phyloP scores from a whole-genome alignment of 2,888 invertebrate genomes.

The Parnassius orleans region DNA sequence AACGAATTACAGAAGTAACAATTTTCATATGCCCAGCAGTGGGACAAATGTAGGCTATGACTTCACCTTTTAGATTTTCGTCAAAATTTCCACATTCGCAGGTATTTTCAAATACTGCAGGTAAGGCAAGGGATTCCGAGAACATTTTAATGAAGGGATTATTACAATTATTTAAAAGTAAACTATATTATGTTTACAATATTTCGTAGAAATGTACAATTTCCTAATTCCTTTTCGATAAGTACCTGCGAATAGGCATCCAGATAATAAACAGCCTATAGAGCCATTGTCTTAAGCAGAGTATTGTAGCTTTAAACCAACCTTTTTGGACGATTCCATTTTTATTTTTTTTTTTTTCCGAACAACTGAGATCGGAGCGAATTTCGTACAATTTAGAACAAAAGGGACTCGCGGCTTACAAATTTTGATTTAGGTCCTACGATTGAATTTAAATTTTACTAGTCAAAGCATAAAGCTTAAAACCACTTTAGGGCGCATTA shows the following conservation, averaged over 20 bases:
- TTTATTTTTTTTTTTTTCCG: conserved; percentile 26
- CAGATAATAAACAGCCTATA: conserved; percentile 12
- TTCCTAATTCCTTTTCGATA: background rate
- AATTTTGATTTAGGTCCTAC: conserved; percentile 30
- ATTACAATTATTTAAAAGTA: too few relatives aligned
- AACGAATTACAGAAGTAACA: too few relatives aligned
- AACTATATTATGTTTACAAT: too few relatives aligned
- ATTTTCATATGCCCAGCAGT: too few relatives aligned
- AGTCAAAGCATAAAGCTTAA: conserved; percentile 11
- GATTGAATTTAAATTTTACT: conserved; percentile 24
- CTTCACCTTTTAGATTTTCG: too few relatives aligned
- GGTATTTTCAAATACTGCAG: too few relatives aligned
- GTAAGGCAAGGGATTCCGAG: too few relatives aligned
- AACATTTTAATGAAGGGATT: too few relatives aligned
- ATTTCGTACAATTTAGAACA: conserved; percentile 62
- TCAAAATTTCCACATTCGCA: too few relatives aligned
- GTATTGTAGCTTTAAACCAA: conserved; percentile 24
- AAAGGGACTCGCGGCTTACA: conserved; percentile 47
- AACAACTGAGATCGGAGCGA: conserved; percentile 41
- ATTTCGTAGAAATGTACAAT: background rate
- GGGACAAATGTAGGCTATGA: too few relatives aligned
- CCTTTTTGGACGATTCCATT: conserved; percentile 24
- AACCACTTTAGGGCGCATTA: conserved; percentile 1
- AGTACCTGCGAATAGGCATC: conserved; percentile 9
- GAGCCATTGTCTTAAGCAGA: conserved; percentile 24